These are phyloP conservation scores for Stomorhina lunata DNA, from an alignment of 2,888 invertebrate species.

Conservation along the genomic window DNA sequence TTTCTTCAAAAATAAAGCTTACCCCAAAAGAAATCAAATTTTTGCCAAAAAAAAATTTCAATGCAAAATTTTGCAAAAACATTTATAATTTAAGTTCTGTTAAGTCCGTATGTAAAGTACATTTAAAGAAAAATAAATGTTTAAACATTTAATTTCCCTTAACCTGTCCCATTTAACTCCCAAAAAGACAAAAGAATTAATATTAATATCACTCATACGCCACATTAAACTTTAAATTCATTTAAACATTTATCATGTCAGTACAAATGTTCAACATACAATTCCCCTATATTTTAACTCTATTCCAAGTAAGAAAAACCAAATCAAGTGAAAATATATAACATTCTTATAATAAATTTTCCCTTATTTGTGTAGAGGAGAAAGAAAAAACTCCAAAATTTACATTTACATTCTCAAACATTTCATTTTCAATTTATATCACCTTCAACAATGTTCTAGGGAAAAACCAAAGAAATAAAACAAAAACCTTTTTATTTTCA, in stretches of 20 bases:
- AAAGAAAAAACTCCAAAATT: constrained; percentile 13
- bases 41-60: too few relatives aligned
- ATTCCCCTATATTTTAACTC: constrained; percentile 44
- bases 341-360: constrained; percentile 67
- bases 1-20: too few relatives aligned
- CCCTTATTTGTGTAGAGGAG: not conserved
- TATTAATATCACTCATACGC: constrained; percentile 64
- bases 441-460: constrained; percentile 49
- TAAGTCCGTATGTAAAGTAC: too few relatives aligned
- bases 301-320: constrained; percentile 62
- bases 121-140: too few relatives aligned
- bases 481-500: constrained; percentile 42
- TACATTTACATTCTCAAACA: constrained; percentile 53
- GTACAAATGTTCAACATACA: too few relatives aligned
- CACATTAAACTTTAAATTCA: constrained; percentile 63
- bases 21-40: too few relatives aligned
- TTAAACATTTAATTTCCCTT: constrained; percentile 28
- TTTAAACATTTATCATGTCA: constrained; percentile 64
- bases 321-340: constrained; percentile 69
- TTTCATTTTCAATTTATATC: constrained; percentile 65
- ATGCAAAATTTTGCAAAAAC: too few relatives aligned
- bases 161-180: not conserved
- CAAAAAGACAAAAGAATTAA: not conserved
- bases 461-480: constrained; percentile 7
- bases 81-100: too few relatives aligned